phyloP scores from a whole-genome alignment of 2,797 vertebrate genomes.

The Mastacembelus armatus region DNA sequence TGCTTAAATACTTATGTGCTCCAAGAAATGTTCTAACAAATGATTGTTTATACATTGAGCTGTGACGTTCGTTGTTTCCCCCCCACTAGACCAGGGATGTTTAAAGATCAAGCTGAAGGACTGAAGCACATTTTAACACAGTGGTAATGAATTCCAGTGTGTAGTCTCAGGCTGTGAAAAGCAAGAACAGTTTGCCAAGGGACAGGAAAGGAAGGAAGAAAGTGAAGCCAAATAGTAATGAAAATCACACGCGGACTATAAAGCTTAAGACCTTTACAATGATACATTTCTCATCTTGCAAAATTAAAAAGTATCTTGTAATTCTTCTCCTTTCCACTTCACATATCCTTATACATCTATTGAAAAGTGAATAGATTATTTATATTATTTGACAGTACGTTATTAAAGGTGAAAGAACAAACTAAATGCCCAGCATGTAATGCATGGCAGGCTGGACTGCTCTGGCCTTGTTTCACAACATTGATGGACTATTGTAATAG shows the following conservation, averaged over 20 bases:
- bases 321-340: constrained; percentile 11
- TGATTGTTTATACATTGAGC: constrained; percentile 51
- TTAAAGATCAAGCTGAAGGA: constrained; percentile 47
- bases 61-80: constrained; percentile 55
- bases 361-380: constrained; percentile 42
- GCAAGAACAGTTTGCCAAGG: constrained; percentile 16
- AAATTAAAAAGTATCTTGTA: constrained; percentile 1
- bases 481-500: constrained; percentile 43
- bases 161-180: constrained; percentile 46
- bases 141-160: constrained; percentile 53
- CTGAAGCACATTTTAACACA: constrained; percentile 55
- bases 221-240: background rate
- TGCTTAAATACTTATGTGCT: constrained; percentile 12
- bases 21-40: constrained; percentile 23
- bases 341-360: constrained; percentile 28
- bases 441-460: constrained; percentile 7
- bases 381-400: constrained; percentile 33
- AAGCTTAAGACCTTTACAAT: constrained; percentile 7
- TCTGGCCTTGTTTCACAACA: constrained; percentile 31
- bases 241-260: constrained; percentile 17
- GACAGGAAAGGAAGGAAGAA: constrained; percentile 41
- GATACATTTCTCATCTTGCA: constrained; percentile 11
- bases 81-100: constrained; percentile 41
- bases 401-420: constrained; percentile 34
- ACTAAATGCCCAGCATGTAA: constrained; percentile 14